A percentile compares a stretch with the other conserved stretches of the same genome.
Conservation (phyloP, 2,888 invertebrate species). For the Cremastinae sp. region DNA sequence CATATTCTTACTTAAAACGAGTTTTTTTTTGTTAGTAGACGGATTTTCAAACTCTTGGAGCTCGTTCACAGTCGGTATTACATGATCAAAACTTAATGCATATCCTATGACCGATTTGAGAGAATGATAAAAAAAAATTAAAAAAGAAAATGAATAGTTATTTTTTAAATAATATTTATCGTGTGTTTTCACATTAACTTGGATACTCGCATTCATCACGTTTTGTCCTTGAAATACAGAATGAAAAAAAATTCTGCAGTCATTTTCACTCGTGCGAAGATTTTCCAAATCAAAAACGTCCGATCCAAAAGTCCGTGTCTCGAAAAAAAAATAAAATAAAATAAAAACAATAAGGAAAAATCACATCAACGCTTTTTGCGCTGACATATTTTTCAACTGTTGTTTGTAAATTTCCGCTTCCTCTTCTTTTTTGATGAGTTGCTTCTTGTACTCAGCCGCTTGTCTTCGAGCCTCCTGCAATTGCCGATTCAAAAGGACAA, state of each 20-base stretch:
- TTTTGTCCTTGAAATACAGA: slow-evolving; percentile 24
- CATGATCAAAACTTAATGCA: slow-evolving; percentile 9
- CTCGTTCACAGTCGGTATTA: slow-evolving; percentile 18
- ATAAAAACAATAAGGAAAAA: slow-evolving; percentile 27
- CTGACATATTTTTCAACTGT: slow-evolving; percentile 75
- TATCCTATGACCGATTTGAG: slow-evolving; percentile 36
- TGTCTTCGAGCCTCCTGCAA: slow-evolving; percentile 77
- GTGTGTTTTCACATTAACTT: neutral
- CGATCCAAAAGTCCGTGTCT: slow-evolving; percentile 20
- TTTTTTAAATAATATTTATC: slow-evolving; percentile 2
- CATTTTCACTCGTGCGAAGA: neutral
- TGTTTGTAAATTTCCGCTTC: slow-evolving; percentile 80
- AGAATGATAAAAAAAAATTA: slow-evolving; percentile 21
- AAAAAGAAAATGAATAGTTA: slow-evolving; percentile 5
- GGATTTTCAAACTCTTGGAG: slow-evolving; percentile 30
- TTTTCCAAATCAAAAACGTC: too few relatives aligned
- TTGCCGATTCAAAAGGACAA: slow-evolving; percentile 77
- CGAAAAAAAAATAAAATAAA: slow-evolving; percentile 37
- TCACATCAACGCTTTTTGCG: slow-evolving; percentile 68
- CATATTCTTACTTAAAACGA: slow-evolving; percentile 13
- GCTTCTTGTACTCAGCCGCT: slow-evolving; percentile 78
- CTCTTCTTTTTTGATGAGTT: slow-evolving; percentile 77
- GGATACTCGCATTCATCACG: slow-evolving; percentile 5
- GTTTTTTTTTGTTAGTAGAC: slow-evolving; percentile 10
- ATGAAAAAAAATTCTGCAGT: neutral